phyloP scores from a whole-genome alignment of 2,797 vertebrate species.

The Scolopax bukidnonensis region DNA sequence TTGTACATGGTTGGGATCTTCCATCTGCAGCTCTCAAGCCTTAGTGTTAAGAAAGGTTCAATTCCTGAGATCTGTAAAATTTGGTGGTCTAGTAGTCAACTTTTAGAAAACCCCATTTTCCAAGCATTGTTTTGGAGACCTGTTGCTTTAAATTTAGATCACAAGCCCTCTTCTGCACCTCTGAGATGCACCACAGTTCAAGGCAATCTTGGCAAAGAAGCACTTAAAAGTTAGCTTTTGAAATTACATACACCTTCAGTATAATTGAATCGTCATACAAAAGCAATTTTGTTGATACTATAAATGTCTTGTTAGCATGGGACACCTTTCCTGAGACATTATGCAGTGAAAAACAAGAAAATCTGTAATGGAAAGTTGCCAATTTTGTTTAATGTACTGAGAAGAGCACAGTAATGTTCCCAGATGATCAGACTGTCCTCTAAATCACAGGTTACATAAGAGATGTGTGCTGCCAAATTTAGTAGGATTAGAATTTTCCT shows the following conservation, averaged over 20 bases:
- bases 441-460: conserved; percentile 29
- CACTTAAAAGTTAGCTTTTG: not conserved
- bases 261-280: not conserved
- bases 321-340: not conserved
- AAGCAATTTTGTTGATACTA: not conserved
- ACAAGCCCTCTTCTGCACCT: not conserved
- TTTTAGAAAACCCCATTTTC: not conserved
- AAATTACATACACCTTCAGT: not conserved
- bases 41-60: not conserved
- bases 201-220: not conserved
- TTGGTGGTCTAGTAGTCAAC: not conserved
- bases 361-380: not conserved
- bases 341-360: conserved; percentile 11
- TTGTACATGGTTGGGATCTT: not conserved
- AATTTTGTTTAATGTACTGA: conserved; percentile 4
- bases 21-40: not conserved
- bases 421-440: conserved; percentile 19
- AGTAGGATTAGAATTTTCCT: conserved; percentile 36
- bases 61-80: not conserved
- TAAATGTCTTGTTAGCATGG: not conserved
- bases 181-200: not conserved
- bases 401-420: not conserved
- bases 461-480: conserved; percentile 8
- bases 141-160: not conserved
- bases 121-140: not conserved